phyloP scores from a whole-genome alignment of 2,888 invertebrate genomes.

The Acrobasis suavella region DNA sequence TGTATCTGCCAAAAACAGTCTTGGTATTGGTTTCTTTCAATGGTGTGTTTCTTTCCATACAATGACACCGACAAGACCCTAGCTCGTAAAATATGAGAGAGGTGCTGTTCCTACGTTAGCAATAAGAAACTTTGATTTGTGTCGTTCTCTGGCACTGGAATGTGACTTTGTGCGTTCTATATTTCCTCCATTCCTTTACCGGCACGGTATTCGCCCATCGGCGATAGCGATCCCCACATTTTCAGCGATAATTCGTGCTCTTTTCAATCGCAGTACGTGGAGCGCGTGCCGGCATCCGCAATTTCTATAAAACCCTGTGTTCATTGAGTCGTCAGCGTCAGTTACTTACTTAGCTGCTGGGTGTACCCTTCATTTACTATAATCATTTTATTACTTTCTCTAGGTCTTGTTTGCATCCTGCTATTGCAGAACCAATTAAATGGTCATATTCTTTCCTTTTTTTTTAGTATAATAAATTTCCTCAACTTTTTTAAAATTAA shows the following conservation, averaged over 20 bases:
- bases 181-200: slow-evolving; percentile 32
- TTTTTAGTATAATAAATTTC: no score
- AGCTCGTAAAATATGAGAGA: no score
- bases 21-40: no score
- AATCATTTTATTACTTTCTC: not conserved
- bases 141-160: not conserved
- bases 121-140: no score
- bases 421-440: no score
- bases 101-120: no score
- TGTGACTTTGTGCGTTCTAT: slow-evolving; percentile 3
- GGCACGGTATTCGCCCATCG: slow-evolving; percentile 64
- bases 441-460: no score
- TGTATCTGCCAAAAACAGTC: no score
- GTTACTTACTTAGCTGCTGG: slow-evolving; percentile 10
- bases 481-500: no score
- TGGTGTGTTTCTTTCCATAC: no score
- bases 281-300: slow-evolving; percentile 72
- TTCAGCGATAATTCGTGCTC: slow-evolving; percentile 68
- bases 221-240: slow-evolving; percentile 68
- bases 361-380: slow-evolving; percentile 9
- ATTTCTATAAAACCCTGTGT: slow-evolving; percentile 69
- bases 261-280: slow-evolving; percentile 76
- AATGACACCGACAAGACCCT: no score
- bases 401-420: no score
- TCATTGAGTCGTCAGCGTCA: slow-evolving; percentile 46